phyloP scores from a whole-genome alignment of 2,113 vertebrate species.

The Bothrops jararaca region DNA sequence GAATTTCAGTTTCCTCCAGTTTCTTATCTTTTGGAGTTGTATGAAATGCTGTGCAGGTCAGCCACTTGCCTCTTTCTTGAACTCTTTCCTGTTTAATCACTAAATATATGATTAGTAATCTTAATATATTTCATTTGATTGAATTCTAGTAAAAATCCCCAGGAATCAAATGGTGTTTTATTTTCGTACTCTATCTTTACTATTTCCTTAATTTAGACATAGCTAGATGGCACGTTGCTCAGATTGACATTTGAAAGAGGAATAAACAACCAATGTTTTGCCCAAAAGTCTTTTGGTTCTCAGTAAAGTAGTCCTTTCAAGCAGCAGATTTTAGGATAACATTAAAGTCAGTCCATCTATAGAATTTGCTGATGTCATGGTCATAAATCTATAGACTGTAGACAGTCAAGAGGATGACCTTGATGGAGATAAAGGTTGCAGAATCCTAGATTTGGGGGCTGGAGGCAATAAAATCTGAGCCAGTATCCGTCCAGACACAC shows the following conservation, averaged over 20 bases:
- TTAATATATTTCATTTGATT: neutral
- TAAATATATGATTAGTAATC: neutral
- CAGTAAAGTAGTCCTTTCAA: neutral
- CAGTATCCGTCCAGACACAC: neutral
- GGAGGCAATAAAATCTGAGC: neutral
- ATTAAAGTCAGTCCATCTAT: neutral
- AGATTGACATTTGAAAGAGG: neutral
- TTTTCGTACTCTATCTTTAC: neutral
- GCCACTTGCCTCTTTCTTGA: neutral
- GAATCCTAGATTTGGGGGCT: neutral
- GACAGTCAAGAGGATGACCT: neutral
- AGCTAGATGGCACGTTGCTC: neutral
- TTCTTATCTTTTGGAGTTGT: constrained; percentile 58
- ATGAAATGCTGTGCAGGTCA: constrained; percentile 64
- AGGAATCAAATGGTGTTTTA: neutral
- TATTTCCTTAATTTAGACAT: neutral
- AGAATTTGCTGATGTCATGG: neutral
- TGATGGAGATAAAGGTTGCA: neutral
- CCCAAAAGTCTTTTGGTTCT: neutral
- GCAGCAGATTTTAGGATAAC: neutral
- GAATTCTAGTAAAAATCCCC: neutral
- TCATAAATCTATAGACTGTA: neutral
- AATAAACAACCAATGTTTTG: neutral
- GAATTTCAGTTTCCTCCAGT: constrained; percentile 58
- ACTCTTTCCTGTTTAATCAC: neutral